Percentiles rank a stretch among this genome's conserved stretches.
phyloP scores from a whole-genome alignment of 2,888 invertebrate genomes.

The Galerucella calmariensis region DNA sequence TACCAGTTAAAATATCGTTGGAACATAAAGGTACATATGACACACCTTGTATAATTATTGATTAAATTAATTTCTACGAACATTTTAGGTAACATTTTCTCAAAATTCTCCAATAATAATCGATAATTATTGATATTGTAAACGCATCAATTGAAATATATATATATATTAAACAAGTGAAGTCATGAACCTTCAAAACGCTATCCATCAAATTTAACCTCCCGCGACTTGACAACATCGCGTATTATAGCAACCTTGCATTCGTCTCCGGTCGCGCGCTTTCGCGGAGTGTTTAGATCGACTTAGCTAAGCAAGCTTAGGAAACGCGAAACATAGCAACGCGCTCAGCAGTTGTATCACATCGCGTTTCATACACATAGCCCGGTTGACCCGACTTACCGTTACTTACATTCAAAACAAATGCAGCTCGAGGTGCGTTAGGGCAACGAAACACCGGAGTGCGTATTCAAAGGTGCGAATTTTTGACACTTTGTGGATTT shows the following conservation, averaged over 20 bases:
- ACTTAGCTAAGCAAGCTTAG: conserved; percentile 58
- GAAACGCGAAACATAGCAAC: conserved; percentile 42
- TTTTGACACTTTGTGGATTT: conserved; percentile 7
- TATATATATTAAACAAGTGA: conserved; percentile 14
- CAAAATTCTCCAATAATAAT: background rate
- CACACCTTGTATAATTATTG: too few species aligned
- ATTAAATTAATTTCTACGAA: too few species aligned
- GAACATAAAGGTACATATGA: too few species aligned
- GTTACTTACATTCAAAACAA: conserved; percentile 44
- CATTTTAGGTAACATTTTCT: background rate
- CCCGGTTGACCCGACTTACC: conserved; percentile 38
- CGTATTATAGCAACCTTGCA: conserved; percentile 55
- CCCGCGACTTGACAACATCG: conserved; percentile 26
- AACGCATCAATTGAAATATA: background rate
- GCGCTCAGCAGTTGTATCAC: conserved; percentile 47
- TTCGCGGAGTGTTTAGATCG: conserved; percentile 58
- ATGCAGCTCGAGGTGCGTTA: conserved; percentile 37
- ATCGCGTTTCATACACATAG: conserved; percentile 39
- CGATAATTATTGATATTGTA: background rate
- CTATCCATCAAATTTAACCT: conserved; percentile 19
- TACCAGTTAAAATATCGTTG: too few species aligned
- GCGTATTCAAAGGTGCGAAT: conserved; percentile 2
- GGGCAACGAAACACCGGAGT: background rate
- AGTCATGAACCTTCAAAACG: conserved; percentile 28
- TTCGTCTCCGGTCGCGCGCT: conserved; percentile 56